Evolutionary conservation across 2,888 invertebrate species (phyloP), one percentile per base, ranked within the genome.

Genomic region (Lepidocyrtoides sp.): DNA sequence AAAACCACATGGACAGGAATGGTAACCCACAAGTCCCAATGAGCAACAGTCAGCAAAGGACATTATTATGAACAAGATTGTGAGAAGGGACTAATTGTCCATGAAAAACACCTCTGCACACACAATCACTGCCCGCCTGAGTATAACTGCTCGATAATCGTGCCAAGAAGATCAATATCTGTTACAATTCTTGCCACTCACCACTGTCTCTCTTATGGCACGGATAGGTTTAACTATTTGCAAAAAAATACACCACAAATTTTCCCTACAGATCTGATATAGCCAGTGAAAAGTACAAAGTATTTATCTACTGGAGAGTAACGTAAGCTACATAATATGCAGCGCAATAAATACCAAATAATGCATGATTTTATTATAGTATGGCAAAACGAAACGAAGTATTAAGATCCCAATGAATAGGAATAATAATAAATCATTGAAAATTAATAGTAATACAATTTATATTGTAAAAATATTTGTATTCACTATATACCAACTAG

Each of bases 251-350:
- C 12, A n/a, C 32, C 26, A 32, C n/a, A 66, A 12, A 72, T 10
- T 72, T 1, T 41, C 44, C 51, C 17, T 26, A 51, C 29, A 77
- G 77, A 77, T 77, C 77, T 77, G 77, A 77, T 8, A 29, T 29
- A 23, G 2, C 20, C 69, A 32, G 44, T 26, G 20, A 44, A 51
- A 48, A 75, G 75, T 77, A 51, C 77, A 77, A 29, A 51, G 41
- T 72, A 72, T 72, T 41, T 72, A 36, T 72, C 41, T 26, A 72
- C 72, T 44, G 72, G 72, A 72, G 72, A 41, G 8, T 4, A 4
- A 41, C n/a, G 12, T 8, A 2, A 12, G 48, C 17, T 17, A n/a
- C 17, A 51, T 51, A 51, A 17, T 5, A n/a, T n/a, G 5, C n/a
- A n/a, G 12, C 44, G 10, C 44, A 44, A 44, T 1, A 44, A 44